phyloP scores from a whole-genome alignment of 2,888 invertebrate genomes.

The Yponomeuta evonymella region DNA sequence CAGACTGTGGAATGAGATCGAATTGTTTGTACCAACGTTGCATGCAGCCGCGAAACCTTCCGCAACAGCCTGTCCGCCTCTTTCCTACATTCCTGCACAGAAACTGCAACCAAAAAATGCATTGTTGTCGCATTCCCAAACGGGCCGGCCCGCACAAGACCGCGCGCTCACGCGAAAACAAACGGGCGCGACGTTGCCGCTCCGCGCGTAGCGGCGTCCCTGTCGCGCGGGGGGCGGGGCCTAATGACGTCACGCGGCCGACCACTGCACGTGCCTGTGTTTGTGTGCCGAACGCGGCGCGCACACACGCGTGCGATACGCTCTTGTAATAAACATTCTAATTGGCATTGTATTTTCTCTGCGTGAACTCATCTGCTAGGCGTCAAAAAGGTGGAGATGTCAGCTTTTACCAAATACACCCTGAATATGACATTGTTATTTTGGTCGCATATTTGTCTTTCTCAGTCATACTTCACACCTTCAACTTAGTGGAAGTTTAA shows the following conservation, averaged over 20 bases:
- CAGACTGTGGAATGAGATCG: no score
- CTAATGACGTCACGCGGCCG: slow-evolving; percentile 58
- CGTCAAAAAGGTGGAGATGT: background rate
- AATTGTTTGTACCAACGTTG: no score
- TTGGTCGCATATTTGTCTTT: no score
- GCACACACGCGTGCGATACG: slow-evolving; percentile 55
- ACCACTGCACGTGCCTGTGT: slow-evolving; percentile 69
- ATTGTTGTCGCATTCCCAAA: slow-evolving; percentile 32
- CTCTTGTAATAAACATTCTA: slow-evolving; percentile 34
- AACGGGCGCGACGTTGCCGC: slow-evolving; percentile 66
- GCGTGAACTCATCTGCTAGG: background rate
- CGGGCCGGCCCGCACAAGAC: background rate
- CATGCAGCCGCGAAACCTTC: no score
- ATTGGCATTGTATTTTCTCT: slow-evolving; percentile 46
- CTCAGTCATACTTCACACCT: no score
- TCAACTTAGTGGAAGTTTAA: no score
- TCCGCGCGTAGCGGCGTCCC: slow-evolving; percentile 40
- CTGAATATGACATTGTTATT: no score
- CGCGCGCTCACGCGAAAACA: slow-evolving; percentile 56
- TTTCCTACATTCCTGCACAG: no score
- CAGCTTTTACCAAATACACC: background rate
- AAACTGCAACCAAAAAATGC: slow-evolving; percentile 36
- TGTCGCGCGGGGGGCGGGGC: slow-evolving; percentile 53
- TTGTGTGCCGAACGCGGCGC: slow-evolving; percentile 45
- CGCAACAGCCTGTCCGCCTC: no score